Conservation (phyloP, 1,140 invertebrate species). For the Geopemphigus sp. region DNA sequence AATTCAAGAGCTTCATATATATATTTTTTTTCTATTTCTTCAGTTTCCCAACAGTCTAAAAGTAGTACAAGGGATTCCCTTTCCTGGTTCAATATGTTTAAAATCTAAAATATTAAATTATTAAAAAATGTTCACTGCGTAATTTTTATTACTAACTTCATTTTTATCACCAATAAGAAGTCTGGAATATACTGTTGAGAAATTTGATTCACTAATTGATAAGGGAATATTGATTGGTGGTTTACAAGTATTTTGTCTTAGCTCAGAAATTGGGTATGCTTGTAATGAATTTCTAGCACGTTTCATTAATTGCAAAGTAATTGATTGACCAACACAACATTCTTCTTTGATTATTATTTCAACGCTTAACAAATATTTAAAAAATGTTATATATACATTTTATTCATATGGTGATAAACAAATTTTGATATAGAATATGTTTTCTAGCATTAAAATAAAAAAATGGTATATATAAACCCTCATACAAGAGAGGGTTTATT, state of each 20-base stretch:
- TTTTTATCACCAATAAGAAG: slow-evolving; percentile 68
- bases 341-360: slow-evolving; percentile 54
- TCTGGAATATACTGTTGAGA: slow-evolving; percentile 68
- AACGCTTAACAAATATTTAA: slow-evolving; percentile 55
- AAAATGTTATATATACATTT: no score
- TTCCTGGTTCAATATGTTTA: slow-evolving; percentile 38
- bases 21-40: slow-evolving; percentile 45
- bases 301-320: slow-evolving; percentile 84
- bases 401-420: no score
- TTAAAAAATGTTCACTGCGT: neutral
- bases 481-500: no score
- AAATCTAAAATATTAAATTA: slow-evolving; percentile 8
- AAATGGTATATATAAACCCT: no score
- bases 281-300: slow-evolving; percentile 74
- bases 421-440: no score
- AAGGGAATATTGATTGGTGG: slow-evolving; percentile 56
- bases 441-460: no score
- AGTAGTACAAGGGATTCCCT: slow-evolving; percentile 29
- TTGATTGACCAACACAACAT: slow-evolving; percentile 67
- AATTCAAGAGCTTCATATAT: slow-evolving; percentile 46
- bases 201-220: slow-evolving; percentile 57
- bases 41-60: slow-evolving; percentile 39
- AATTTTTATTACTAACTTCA: slow-evolving; percentile 58
- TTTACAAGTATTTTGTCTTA: slow-evolving; percentile 50
- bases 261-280: slow-evolving; percentile 64